phyloP scores from a whole-genome alignment of 2,113 vertebrate genomes.

The Serilophus lunatus region DNA sequence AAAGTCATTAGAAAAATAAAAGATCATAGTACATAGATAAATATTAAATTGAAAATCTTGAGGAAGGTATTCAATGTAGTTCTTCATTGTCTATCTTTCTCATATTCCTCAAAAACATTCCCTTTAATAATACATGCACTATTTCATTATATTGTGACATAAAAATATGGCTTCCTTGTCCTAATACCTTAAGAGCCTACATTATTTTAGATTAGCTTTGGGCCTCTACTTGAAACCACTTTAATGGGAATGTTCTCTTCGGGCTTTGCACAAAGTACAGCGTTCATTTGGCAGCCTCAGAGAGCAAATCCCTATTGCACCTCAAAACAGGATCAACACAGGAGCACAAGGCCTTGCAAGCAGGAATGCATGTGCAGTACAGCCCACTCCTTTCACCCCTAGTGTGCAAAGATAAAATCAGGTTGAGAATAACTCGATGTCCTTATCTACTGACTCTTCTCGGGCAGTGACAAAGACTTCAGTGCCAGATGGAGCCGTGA shows the following conservation, averaged over 20 bases:
- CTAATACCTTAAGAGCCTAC: neutral
- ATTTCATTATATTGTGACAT: neutral
- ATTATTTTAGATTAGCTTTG: neutral
- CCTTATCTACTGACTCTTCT: neutral
- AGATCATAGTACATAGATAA: neutral
- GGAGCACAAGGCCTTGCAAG: neutral
- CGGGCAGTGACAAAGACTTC: neutral
- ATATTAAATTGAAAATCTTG: neutral
- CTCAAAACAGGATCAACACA: neutral
- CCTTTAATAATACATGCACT: neutral
- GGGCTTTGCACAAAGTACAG: neutral
- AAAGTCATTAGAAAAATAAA: neutral
- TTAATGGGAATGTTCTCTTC: neutral
- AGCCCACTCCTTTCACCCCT: neutral
- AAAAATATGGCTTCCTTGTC: neutral
- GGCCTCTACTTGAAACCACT: neutral
- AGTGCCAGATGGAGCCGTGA: neutral
- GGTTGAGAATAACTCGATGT: rapidly evolving
- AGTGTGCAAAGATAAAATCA: neutral
- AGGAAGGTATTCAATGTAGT: neutral
- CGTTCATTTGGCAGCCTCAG: neutral
- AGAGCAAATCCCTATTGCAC: neutral
- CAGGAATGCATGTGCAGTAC: rapidly evolving
- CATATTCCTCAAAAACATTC: neutral
- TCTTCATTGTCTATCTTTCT: neutral